phyloP scores from a whole-genome alignment of 2,888 invertebrate species.

The Pantelozetes paolii region DNA sequence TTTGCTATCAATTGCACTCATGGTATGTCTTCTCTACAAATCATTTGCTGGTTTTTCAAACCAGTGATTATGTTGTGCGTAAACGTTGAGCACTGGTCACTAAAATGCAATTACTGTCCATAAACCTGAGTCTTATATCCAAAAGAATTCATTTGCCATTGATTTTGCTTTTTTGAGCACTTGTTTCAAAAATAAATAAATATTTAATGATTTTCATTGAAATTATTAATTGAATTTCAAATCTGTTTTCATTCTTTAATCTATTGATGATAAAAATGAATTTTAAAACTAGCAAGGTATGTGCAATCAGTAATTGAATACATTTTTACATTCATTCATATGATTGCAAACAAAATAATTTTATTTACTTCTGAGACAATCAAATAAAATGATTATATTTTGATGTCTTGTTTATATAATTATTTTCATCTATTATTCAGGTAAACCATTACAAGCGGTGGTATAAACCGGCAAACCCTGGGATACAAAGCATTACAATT shows the following conservation, averaged over 20 bases:
- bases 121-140: neutral
- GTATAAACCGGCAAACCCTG: neutral
- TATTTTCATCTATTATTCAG: constrained; percentile 15
- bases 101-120: constrained; percentile 10
- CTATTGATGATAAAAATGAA: too few species aligned
- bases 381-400: constrained; percentile 13
- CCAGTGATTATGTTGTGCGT: neutral
- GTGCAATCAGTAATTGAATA: too few species aligned
- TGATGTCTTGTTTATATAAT: constrained; percentile 5
- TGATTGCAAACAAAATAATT: neutral
- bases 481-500: too few species aligned
- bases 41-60: neutral
- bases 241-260: neutral
- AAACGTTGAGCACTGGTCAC: constrained; percentile 12
- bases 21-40: neutral
- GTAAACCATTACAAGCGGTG: neutral
- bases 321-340: too few species aligned
- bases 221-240: neutral
- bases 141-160: neutral
- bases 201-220: neutral
- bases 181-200: neutral
- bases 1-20: neutral
- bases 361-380: neutral
- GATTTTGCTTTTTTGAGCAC: neutral
- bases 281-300: too few species aligned